Evolutionary conservation across 1,140 invertebrate species (phyloP).

Genomic region (Hestina assimilis): DNA sequence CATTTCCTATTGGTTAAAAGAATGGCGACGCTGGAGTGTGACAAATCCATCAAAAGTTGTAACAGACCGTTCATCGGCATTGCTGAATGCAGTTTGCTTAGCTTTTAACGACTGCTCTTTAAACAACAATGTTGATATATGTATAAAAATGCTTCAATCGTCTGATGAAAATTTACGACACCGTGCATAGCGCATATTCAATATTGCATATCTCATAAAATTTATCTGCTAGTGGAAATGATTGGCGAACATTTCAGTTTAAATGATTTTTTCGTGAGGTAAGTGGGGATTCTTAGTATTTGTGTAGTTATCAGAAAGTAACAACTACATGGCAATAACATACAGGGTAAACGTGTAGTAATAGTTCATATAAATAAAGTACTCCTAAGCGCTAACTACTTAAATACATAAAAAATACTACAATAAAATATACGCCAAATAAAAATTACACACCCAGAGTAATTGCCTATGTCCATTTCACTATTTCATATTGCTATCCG

Average conservation of each 20-base stretch:
- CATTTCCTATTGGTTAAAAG: neutral
- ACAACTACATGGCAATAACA: too few relatives aligned
- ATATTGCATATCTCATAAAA: neutral
- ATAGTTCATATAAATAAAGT: too few relatives aligned
- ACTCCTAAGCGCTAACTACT: too few relatives aligned
- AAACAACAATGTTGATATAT: neutral
- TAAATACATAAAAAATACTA: too few relatives aligned
- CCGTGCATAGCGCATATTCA: neutral
- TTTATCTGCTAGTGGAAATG: neutral
- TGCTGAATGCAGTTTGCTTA: neutral
- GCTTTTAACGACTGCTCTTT: neutral
- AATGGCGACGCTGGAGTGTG: neutral
- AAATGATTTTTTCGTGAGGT: neutral
- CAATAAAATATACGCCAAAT: too few relatives aligned
- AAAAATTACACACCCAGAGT: too few relatives aligned
- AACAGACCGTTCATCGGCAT: neutral
- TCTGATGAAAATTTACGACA: neutral
- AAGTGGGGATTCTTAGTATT: neutral
- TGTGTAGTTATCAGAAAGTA: neutral
- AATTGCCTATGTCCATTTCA: too few relatives aligned
- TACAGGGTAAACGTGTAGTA: too few relatives aligned
- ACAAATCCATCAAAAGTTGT: neutral
- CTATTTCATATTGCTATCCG: too few relatives aligned
- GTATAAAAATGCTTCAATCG: too few relatives aligned
- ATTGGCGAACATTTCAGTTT: neutral